phyloP scores from a whole-genome alignment of 2,113 vertebrate species.

The Anoura caudifer region DNA sequence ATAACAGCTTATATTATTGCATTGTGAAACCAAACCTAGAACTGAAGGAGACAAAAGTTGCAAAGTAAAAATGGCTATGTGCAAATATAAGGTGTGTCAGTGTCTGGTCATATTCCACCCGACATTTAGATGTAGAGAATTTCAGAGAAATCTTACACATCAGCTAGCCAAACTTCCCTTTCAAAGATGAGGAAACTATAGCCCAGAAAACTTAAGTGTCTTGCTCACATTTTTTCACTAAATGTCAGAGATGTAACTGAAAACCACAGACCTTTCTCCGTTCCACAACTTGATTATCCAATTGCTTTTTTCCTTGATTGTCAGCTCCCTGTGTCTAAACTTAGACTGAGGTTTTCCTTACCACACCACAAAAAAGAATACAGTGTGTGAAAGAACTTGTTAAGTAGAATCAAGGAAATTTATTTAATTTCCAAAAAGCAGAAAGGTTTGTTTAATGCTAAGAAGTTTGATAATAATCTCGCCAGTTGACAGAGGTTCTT shows the following conservation, averaged over 20 bases:
- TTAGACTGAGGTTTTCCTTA: slow-evolving; percentile 66
- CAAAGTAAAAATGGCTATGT: not conserved
- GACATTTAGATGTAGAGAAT: not conserved
- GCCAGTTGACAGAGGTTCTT: slow-evolving; percentile 79
- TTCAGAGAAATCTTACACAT: not conserved
- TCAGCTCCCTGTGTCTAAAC: slow-evolving; percentile 35
- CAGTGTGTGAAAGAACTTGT: slow-evolving; percentile 76
- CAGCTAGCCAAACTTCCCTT: not conserved
- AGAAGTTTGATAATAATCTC: slow-evolving; percentile 75
- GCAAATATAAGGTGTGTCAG: not conserved
- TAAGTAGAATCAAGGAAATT: slow-evolving; percentile 72
- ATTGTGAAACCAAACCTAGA: not conserved
- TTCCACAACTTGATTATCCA: not conserved
- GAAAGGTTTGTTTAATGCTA: slow-evolving; percentile 78
- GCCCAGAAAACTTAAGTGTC: not conserved
- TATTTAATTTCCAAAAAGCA: slow-evolving; percentile 61
- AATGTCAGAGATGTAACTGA: not conserved
- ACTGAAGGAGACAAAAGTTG: not conserved
- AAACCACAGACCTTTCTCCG: not conserved
- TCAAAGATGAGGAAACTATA: slow-evolving; percentile 13
- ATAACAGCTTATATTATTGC: not conserved
- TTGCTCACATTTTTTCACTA: not conserved
- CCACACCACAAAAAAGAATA: slow-evolving; percentile 73
- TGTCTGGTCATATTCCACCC: not conserved
- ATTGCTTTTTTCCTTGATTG: slow-evolving; percentile 54